Percentiles rank a stretch among this genome's conserved stretches.
These are phyloP conservation scores for Rutpela maculata DNA, from an alignment of 2,888 invertebrate species.

Conservation along the genomic window DNA sequence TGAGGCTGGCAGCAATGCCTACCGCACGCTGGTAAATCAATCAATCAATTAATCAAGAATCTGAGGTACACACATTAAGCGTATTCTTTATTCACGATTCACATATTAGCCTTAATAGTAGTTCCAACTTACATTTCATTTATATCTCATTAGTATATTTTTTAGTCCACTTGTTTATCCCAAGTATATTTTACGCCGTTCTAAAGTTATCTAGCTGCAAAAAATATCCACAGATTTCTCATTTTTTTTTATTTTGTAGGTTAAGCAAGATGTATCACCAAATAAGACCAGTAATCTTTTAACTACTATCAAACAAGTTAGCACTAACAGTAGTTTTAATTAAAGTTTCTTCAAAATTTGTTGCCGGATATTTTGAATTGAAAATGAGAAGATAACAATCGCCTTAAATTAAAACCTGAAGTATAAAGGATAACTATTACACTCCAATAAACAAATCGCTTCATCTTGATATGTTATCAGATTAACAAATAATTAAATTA, in stretches of 20 bases:
- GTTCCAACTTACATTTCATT: too few species aligned
- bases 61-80: too few species aligned
- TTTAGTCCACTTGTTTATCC: too few species aligned
- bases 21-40: too few species aligned
- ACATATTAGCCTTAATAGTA: neutral
- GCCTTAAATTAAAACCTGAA: conserved; percentile 34
- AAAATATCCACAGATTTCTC: neutral
- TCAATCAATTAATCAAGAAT: too few species aligned
- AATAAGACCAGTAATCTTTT: neutral
- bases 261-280: neutral
- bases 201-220: too few species aligned
- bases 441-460: conserved; percentile 43
- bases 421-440: conserved; percentile 42
- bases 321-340: conserved; percentile 29
- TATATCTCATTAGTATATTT: too few species aligned
- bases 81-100: too few species aligned
- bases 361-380: conserved; percentile 26
- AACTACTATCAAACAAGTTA: neutral
- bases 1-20: too few species aligned
- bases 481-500: conserved; percentile 41
- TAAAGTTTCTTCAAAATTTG: conserved; percentile 18
- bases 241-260: too few species aligned
- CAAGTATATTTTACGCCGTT: too few species aligned
- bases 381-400: conserved; percentile 30
- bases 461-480: conserved; percentile 40